phyloP scores from a whole-genome alignment of 2,888 invertebrate genomes.

The Strigamia transsilvanica region DNA sequence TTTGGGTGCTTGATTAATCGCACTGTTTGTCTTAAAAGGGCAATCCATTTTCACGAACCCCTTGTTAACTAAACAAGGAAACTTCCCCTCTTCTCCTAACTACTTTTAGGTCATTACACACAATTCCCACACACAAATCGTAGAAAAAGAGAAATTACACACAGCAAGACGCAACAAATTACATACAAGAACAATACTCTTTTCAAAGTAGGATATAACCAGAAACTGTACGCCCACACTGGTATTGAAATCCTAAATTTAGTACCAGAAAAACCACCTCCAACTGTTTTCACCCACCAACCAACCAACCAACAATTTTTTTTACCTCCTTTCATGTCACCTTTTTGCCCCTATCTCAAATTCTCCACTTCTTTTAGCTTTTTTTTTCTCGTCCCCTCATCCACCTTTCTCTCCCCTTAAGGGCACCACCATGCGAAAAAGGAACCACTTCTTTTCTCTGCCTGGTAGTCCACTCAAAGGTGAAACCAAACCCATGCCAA shows the following conservation, averaged over 20 bases:
- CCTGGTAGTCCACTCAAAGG: slow-evolving; percentile 24
- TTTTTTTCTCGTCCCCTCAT: neutral
- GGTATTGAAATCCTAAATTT: slow-evolving; percentile 12
- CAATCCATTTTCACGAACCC: slow-evolving; percentile 30
- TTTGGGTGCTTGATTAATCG: slow-evolving; percentile 10
- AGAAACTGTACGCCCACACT: neutral
- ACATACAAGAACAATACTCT: slow-evolving; percentile 7
- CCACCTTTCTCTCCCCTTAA: slow-evolving; percentile 37
- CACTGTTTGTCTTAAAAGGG: slow-evolving; percentile 24
- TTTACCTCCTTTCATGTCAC: slow-evolving; percentile 36
- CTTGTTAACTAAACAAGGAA: slow-evolving; percentile 20
- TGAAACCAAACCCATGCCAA: slow-evolving; percentile 6
- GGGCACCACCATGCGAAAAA: slow-evolving; percentile 38
- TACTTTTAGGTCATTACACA: slow-evolving; percentile 36
- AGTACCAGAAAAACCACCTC: slow-evolving; percentile 22
- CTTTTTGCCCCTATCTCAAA: slow-evolving; percentile 16
- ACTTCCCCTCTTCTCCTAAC: neutral
- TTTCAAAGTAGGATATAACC: slow-evolving; percentile 34
- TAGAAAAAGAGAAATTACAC: slow-evolving; percentile 36
- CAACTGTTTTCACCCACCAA: slow-evolving; percentile 3
- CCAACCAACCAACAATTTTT: slow-evolving; percentile 18
- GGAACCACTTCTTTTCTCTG: slow-evolving; percentile 20
- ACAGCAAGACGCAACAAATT: slow-evolving; percentile 11
- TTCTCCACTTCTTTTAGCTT: slow-evolving; percentile 22
- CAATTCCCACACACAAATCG: slow-evolving; percentile 42